Conservation (phyloP, 2,888 invertebrate species). For the Perizoma affinitatum region DNA sequence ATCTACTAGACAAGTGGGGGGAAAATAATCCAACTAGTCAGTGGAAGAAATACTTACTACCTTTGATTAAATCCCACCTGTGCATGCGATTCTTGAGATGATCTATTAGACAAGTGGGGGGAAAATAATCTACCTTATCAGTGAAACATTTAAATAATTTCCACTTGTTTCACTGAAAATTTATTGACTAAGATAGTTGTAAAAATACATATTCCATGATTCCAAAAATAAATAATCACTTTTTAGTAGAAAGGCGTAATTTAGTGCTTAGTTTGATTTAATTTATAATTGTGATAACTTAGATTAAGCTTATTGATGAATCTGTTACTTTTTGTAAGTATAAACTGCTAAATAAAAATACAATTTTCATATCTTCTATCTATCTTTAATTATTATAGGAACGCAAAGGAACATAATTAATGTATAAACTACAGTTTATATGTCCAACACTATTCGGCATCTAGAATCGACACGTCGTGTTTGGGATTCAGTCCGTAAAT, state of each 20-base stretch:
- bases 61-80: no score
- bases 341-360: constrained; percentile 28
- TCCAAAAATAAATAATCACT: no score
- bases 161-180: not conserved
- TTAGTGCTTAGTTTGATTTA: not conserved
- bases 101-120: not conserved
- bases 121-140: no score
- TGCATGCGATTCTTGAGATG: not conserved
- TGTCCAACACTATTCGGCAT: constrained; percentile 56
- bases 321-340: constrained; percentile 1
- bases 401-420: not conserved
- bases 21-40: no score
- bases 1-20: no score
- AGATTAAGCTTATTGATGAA: constrained; percentile 9
- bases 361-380: not conserved
- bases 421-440: no score
- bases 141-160: not conserved
- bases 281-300: constrained; percentile 16
- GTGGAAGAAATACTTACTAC: no score
- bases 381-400: constrained; percentile 11
- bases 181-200: no score
- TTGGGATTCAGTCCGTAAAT: constrained; percentile 65
- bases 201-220: no score
- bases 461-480: constrained; percentile 55
- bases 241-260: not conserved